These are phyloP conservation scores for Callosobruchus maculatus DNA, from an alignment of 2,888 invertebrate genomes.

Conservation along the genomic window DNA sequence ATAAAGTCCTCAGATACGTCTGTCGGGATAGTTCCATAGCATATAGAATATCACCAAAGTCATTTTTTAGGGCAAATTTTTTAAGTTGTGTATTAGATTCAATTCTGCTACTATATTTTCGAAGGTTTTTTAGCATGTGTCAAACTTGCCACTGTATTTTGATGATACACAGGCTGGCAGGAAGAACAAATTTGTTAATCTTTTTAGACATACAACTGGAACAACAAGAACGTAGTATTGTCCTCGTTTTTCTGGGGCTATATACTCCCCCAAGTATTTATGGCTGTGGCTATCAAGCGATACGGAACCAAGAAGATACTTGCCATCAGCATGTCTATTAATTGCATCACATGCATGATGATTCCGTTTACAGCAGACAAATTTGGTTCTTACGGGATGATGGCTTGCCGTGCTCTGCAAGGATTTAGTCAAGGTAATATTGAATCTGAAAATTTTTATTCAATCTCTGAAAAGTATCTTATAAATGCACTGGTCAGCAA, in stretches of 20 bases:
- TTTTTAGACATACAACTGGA: slow-evolving; percentile 40
- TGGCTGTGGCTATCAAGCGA: slow-evolving; percentile 50
- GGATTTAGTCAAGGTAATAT: slow-evolving; percentile 72
- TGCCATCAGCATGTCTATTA: slow-evolving; percentile 54
- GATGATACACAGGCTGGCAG: too few relatives aligned
- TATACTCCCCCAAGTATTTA: slow-evolving; percentile 68
- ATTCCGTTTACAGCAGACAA: slow-evolving; percentile 66
- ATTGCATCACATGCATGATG: slow-evolving; percentile 61
- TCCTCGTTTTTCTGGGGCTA: slow-evolving; percentile 82
- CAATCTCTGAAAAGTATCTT: too few relatives aligned
- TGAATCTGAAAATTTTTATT: too few relatives aligned
- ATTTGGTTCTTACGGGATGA: slow-evolving; percentile 61
- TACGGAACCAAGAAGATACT: slow-evolving; percentile 71
- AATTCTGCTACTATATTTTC: too few relatives aligned
- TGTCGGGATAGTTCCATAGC: too few relatives aligned
- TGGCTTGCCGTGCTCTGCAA: slow-evolving; percentile 64
- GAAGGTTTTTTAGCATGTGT: too few relatives aligned
- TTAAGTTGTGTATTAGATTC: too few relatives aligned
- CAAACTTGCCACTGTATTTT: too few relatives aligned
- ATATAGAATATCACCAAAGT: too few relatives aligned
- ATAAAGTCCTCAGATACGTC: too few relatives aligned
- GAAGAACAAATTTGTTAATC: not conserved
- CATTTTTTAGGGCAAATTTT: too few relatives aligned
- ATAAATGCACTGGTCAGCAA: too few relatives aligned
- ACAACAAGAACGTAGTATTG: slow-evolving; percentile 53